A percentile compares a stretch with the other conserved stretches of the same genome.
Conservation (phyloP, 2,113 vertebrate genomes). For the Argyrosomus japonicus region DNA sequence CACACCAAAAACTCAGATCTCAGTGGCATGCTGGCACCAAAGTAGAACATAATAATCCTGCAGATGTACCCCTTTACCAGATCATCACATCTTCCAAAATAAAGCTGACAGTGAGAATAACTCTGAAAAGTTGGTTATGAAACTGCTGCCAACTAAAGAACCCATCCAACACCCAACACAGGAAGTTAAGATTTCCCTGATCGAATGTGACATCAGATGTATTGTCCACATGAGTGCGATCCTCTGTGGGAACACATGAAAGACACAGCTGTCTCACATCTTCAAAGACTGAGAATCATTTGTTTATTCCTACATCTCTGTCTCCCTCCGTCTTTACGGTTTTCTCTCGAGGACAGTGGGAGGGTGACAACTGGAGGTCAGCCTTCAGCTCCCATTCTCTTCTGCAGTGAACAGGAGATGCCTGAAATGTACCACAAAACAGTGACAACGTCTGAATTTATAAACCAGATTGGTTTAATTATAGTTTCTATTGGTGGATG, state of each 20-base stretch:
- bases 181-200: conserved; percentile 11
- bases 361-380: conserved; percentile 60
- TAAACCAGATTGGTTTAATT: not conserved
- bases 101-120: not conserved
- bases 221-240: conserved; percentile 39
- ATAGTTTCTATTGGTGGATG: not conserved
- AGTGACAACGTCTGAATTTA: not conserved
- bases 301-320: conserved; percentile 67
- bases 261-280: conserved; percentile 61
- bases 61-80: not conserved
- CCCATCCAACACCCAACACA: not conserved
- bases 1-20: not conserved
- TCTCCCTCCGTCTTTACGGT: conserved; percentile 44
- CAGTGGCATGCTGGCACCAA: not conserved
- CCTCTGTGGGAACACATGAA: conserved; percentile 64
- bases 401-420: conserved; percentile 2
- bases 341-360: conserved; percentile 45
- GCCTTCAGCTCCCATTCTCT: conserved; percentile 56
- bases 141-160: conserved; percentile 5
- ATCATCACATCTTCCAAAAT: not conserved
- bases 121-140: conserved; percentile 12
- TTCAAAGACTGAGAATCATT: conserved; percentile 70
- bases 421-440: not conserved
- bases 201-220: conserved; percentile 35
- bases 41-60: not conserved